Evolutionary conservation across 2,797 vertebrate genomes (phyloP).

Genomic region (Chelon labrosus): DNA sequence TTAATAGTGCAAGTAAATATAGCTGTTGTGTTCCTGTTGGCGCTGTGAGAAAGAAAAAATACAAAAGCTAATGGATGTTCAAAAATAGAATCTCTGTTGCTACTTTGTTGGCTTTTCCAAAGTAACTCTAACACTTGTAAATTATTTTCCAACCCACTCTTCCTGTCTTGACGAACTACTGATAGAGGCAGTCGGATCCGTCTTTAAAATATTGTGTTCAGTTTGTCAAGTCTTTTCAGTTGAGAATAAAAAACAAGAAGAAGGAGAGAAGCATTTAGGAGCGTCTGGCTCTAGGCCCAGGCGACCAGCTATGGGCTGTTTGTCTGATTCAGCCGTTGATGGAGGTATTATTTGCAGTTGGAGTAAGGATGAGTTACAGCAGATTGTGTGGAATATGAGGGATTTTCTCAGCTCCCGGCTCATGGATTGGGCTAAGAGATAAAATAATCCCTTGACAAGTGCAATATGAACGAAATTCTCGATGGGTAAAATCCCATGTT

Average conservation of each 20-base stretch:
- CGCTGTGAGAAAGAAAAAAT: conserved; percentile 7
- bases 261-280: conserved; percentile 31
- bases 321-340: conserved; percentile 63
- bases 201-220: conserved; percentile 48
- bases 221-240: conserved; percentile 52
- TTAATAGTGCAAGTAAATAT: conserved; percentile 17
- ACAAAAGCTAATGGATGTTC: conserved; percentile 38
- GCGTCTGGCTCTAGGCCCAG: conserved; percentile 61
- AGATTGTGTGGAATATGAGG: conserved; percentile 68
- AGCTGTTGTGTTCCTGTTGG: conserved; percentile 2
- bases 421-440: conserved; percentile 55
- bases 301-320: conserved; percentile 51
- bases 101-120: neutral
- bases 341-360: conserved; percentile 73
- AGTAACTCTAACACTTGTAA: conserved; percentile 14
- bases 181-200: conserved; percentile 33
- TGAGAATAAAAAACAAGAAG: conserved; percentile 35
- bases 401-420: conserved; percentile 73
- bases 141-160: conserved; percentile 23
- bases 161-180: conserved; percentile 27
- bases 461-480: conserved; percentile 74
- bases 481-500: conserved; percentile 71
- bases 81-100: neutral
- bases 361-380: conserved; percentile 66
- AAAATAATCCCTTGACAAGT: conserved; percentile 77